Evolutionary conservation across 2,797 vertebrate genomes (phyloP), one percentile per base, ranked within the genome.

Genomic region (Neopelma chrysocephalum): DNA sequence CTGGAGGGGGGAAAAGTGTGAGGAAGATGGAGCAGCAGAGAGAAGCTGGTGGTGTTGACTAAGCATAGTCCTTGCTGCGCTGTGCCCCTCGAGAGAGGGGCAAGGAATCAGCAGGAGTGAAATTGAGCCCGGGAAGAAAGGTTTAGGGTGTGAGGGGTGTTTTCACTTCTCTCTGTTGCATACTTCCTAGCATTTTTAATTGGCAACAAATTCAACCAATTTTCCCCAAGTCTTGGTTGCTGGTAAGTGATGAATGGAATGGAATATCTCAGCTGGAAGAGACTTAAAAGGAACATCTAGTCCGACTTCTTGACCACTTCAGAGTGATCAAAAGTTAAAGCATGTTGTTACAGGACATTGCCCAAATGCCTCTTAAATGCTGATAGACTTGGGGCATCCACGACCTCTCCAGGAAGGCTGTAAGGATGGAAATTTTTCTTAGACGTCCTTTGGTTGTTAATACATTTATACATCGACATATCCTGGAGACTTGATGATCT

Each of bases 1-100:
- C 34, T 57, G 36, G 42, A n/a, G 42, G n/a, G 22, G 27, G 56
- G 15, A 20, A 9, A 8, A 15, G 4, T 25, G 12, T 47, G 25
- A 69, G 70, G 18, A 50, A 36, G 22, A 27, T 29, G 48, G 56
- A 43, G 50, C 42, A 43, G 32, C 23, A 15, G 22, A 8, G 4
- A 7, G 5, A 20, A 38, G 27, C 9, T 82, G 42, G 31, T 62
- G 26, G 6, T 42, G 9, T 19, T 36, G 25, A 43, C 62, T 27
- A 21, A 69, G 19, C 26, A 5, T 22, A 42, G 18, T 50, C 34
- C 21, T 34, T 0, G 0, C 4, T 56, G 15, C 36, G 27, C 48
- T 43, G 36, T 4, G 7, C 9, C 27, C 53, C 12, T 43, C 6
- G 15, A n/a, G 16, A 23, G 10, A 43, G 11, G 27, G 13, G 9